These are phyloP conservation scores for Neofelis nebulosa DNA, from an alignment of 2,113 vertebrate genomes.

Conservation along the genomic window DNA sequence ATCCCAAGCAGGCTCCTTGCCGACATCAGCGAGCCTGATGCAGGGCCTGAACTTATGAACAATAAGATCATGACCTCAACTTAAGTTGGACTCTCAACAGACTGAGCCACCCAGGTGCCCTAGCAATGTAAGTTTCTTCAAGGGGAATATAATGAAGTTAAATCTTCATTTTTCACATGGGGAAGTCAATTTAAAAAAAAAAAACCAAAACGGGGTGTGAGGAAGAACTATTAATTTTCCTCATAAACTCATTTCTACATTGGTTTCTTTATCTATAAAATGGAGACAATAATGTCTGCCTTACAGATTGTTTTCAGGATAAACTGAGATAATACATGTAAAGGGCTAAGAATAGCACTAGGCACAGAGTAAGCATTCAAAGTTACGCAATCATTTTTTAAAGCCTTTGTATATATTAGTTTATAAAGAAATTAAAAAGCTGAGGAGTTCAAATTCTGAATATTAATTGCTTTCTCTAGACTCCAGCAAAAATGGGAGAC, in stretches of 20 bases:
- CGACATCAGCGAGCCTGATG: too few species aligned
- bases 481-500: neutral
- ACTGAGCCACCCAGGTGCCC: too few species aligned
- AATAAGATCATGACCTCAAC: too few species aligned
- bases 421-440: neutral
- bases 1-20: too few species aligned
- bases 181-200: neutral
- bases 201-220: neutral
- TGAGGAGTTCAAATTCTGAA: neutral
- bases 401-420: neutral
- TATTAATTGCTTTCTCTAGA: neutral
- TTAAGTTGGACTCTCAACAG: too few species aligned
- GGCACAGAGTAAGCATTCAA: neutral
- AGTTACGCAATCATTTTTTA: neutral
- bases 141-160: neutral
- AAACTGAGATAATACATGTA: neutral
- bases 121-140: neutral
- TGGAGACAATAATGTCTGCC: neutral
- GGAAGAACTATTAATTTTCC: neutral
- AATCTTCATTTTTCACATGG: neutral
- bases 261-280: neutral
- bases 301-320: neutral
- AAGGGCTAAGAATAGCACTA: neutral
- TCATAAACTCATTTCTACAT: neutral
- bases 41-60: too few species aligned